Evolutionary conservation across 2,113 vertebrate genomes (phyloP).

Genomic region (Nyctibius bracteatus): DNA sequence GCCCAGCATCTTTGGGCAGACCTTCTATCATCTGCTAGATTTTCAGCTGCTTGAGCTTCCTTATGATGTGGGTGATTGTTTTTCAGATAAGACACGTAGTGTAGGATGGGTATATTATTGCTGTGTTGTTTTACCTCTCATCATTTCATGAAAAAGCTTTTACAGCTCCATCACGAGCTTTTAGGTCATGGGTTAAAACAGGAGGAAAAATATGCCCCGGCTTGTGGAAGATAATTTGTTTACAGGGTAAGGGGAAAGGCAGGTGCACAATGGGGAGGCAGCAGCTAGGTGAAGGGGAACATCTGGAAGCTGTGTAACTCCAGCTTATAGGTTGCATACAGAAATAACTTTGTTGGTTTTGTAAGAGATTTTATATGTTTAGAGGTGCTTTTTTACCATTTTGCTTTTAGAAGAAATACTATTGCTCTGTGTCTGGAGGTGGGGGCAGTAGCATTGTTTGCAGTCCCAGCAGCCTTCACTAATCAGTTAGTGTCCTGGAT

Average conservation of each 20-base stretch:
- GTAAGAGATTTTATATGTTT: not conserved
- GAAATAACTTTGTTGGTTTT: not conserved
- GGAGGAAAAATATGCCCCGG: not conserved
- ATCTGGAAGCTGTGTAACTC: not conserved
- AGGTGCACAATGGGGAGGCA: not conserved
- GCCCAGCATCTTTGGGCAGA: not conserved
- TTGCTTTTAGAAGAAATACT: not conserved
- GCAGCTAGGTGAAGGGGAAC: not conserved
- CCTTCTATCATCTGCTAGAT: not conserved
- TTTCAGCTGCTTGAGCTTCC: slow-evolving; percentile 13
- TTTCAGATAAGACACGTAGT: slow-evolving; percentile 25
- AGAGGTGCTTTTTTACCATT: not conserved
- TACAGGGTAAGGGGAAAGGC: slow-evolving; percentile 3
- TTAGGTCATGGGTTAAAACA: slow-evolving; percentile 17
- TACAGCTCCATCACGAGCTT: slow-evolving; percentile 4
- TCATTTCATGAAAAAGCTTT: slow-evolving; percentile 28
- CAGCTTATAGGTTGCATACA: not conserved
- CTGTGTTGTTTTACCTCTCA: slow-evolving; percentile 26
- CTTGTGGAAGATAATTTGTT: slow-evolving; percentile 37
- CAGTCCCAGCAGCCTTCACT: not conserved
- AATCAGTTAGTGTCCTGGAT: not conserved
- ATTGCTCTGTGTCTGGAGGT: not conserved
- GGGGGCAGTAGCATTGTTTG: not conserved
- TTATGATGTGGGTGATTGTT: slow-evolving; percentile 49
- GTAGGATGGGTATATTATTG: slow-evolving; percentile 46